Evolutionary conservation across 2,888 invertebrate species (phyloP).

Genomic region (Drosophila suboccidentalis): DNA sequence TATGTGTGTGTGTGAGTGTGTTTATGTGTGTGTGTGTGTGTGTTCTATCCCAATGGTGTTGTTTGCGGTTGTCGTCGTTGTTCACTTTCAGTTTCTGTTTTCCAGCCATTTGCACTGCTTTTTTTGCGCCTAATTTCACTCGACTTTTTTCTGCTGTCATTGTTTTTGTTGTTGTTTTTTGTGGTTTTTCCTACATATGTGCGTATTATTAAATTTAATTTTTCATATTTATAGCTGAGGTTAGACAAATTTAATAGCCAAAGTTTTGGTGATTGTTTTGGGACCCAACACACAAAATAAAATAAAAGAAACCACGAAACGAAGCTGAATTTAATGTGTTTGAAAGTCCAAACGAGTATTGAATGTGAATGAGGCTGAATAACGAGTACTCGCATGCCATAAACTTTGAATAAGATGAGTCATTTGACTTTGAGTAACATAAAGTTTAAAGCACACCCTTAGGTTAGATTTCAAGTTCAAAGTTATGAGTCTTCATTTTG

Average conservation of each 20-base stretch:
- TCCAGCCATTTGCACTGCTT: constrained; percentile 69
- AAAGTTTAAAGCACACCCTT: constrained; percentile 54
- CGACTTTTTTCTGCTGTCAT: constrained; percentile 20
- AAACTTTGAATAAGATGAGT: constrained; percentile 21
- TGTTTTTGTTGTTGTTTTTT: constrained; percentile 9
- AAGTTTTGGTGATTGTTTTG: constrained; percentile 60
- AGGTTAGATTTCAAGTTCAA: constrained; percentile 27
- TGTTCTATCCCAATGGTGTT: constrained; percentile 21
- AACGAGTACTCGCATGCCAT: background rate
- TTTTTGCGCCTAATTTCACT: constrained; percentile 74
- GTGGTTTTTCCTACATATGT: constrained; percentile 11
- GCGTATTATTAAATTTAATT: constrained; percentile 51
- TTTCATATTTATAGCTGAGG: constrained; percentile 62
- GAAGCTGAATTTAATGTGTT: constrained; percentile 61
- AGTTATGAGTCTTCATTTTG: constrained; percentile 32
- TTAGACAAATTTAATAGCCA: constrained; percentile 42
- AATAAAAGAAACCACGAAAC: constrained; percentile 5
- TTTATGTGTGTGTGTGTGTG: constrained; percentile 15
- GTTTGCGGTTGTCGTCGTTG: constrained; percentile 16
- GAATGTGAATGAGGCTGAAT: constrained; percentile 31
- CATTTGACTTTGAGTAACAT: constrained; percentile 52
- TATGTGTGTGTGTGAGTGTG: background rate
- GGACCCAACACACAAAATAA: background rate
- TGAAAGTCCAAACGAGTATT: constrained; percentile 51
- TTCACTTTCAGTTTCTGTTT: constrained; percentile 34